These are phyloP conservation scores for Tipula helvola DNA, from an alignment of 2,888 invertebrate genomes.

Conservation along the genomic window DNA sequence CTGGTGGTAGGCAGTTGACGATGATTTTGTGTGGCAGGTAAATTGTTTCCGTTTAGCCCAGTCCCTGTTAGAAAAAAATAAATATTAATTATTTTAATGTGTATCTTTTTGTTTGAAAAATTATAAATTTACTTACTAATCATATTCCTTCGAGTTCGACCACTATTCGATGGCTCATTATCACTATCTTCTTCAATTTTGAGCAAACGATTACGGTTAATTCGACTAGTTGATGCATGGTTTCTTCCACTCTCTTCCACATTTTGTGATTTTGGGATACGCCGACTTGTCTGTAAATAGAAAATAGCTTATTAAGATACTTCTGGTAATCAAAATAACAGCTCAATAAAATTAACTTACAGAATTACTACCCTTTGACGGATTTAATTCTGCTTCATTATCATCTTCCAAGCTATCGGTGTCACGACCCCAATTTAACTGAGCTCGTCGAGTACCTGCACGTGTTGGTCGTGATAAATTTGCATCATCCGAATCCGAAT, in stretches of 20 bases:
- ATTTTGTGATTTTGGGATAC: not conserved
- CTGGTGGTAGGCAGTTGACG: not conserved
- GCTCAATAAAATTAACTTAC: not conserved
- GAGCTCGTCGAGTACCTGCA: slow-evolving; percentile 28
- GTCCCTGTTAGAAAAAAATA: not conserved
- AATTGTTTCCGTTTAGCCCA: not conserved
- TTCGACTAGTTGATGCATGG: not conserved
- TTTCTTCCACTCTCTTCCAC: not conserved
- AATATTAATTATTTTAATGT: not conserved
- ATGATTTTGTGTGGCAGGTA: not conserved
- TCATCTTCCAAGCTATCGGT: slow-evolving; percentile 27
- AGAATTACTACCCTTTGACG: not conserved
- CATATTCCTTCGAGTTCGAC: not conserved
- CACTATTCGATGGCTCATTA: slow-evolving; percentile 4
- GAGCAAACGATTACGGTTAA: not conserved
- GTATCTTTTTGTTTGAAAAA: not conserved
- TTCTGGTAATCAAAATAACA: not conserved
- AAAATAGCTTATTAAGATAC: not conserved
- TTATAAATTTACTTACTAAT: not conserved
- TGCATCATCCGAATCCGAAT: slow-evolving; percentile 27
- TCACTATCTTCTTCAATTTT: slow-evolving; percentile 15
- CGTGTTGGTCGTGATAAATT: slow-evolving; percentile 28
- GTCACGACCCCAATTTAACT: slow-evolving; percentile 29
- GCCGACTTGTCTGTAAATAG: not conserved
- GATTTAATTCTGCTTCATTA: slow-evolving; percentile 19